These are phyloP conservation scores for Threskiornis aethiopicus DNA, from an alignment of 2,797 vertebrate species.

Conservation along the genomic window DNA sequence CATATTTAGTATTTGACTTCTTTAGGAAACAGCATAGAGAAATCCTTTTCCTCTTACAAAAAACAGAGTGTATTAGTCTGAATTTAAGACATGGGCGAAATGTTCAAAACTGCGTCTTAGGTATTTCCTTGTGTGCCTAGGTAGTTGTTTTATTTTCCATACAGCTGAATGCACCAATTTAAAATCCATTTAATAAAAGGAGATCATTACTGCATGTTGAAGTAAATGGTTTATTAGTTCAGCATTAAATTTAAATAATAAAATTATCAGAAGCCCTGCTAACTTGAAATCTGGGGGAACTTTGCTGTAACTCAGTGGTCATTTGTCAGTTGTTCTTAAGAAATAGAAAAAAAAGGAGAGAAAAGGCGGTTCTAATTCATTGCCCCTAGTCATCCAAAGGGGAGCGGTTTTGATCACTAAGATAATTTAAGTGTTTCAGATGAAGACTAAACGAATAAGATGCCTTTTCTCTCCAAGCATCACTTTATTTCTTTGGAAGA, in stretches of 20 bases:
- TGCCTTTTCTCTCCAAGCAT: background rate
- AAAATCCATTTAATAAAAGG: background rate
- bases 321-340: background rate
- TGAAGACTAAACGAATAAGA: background rate
- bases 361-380: background rate
- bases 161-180: background rate
- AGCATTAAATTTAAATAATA: background rate
- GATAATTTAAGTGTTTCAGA: background rate
- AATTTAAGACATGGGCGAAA: background rate
- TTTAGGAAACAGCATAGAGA: background rate
- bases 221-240: background rate
- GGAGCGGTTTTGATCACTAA: rapidly evolving
- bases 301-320: background rate
- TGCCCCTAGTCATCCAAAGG: background rate
- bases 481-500: background rate
- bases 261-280: background rate
- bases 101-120: background rate
- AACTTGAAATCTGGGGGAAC: background rate
- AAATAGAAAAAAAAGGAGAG: background rate
- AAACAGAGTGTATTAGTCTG: background rate
- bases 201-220: background rate
- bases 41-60: background rate
- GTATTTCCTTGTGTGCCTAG: background rate
- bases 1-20: background rate
- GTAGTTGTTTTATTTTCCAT: background rate